Evolutionary conservation across 2,888 invertebrate genomes (phyloP).

Genomic region (Lepidochitona cinerea): DNA sequence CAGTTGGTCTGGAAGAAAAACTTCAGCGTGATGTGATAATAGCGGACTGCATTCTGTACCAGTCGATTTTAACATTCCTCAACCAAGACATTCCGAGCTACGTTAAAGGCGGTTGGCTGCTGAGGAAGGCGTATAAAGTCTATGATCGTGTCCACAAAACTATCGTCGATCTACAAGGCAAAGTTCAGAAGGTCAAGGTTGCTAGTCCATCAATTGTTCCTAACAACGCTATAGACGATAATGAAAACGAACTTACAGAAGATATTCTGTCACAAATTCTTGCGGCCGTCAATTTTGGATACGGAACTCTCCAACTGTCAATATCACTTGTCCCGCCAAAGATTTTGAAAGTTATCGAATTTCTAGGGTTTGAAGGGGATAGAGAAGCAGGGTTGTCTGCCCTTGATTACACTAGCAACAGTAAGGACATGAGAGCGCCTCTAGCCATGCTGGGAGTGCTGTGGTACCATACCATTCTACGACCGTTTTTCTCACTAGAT

Average conservation of each 20-base stretch:
- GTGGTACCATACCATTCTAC: constrained; percentile 81
- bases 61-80: constrained; percentile 78
- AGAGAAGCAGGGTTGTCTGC: constrained; percentile 76
- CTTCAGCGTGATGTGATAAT: constrained; percentile 79
- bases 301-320: constrained; percentile 79
- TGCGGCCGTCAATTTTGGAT: constrained; percentile 81
- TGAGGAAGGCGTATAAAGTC: constrained; percentile 80
- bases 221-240: constrained; percentile 19
- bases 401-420: constrained; percentile 76
- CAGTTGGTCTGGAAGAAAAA: constrained; percentile 72
- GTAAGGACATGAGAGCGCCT: constrained; percentile 79
- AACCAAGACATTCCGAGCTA: constrained; percentile 78
- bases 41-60: constrained; percentile 79
- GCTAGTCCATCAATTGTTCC: constrained; percentile 29
- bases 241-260: constrained; percentile 49
- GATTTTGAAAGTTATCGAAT: constrained; percentile 75
- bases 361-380: constrained; percentile 80
- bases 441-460: constrained; percentile 78
- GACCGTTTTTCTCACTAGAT: constrained; percentile 79
- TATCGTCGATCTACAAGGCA: constrained; percentile 74
- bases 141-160: constrained; percentile 78
- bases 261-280: constrained; percentile 76
- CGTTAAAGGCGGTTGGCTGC: constrained; percentile 78
- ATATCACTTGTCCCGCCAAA: constrained; percentile 79
- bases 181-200: constrained; percentile 29